Base-by-base conservation (phyloP, 2,888 invertebrate genomes). In the Drosophila infuscata region DNA sequence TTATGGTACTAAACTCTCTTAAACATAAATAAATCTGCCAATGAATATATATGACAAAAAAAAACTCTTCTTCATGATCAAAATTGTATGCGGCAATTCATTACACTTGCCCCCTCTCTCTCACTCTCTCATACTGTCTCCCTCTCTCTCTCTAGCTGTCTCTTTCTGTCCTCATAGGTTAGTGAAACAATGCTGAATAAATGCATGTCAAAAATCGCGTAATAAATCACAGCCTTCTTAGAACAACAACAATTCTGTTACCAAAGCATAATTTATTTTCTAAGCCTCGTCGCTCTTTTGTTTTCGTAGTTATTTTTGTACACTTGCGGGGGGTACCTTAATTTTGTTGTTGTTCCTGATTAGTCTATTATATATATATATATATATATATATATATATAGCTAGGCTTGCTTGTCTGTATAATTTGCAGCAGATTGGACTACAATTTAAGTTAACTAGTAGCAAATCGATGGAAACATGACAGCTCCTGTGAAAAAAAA, bases 191-290 rank as follows among this genome's bases (percentile, higher is more conserved):
- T 64, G 49, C 64, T 53, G 62, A 74, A 73, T 62, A 74, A 75
- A 75, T 81, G 64, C 70, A 79, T 74, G 88, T 85, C 84, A 87
- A 87, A 84, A 89, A 80, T 84, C 82, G 80, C 73, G 73, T 74
- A 87, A 85, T 85, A 85, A 85, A 85, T 85, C 89, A 89, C 73
- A 43, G 38, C n/a, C 15, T 57, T 54, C 77, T 71, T 33, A 71
- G 59, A 64, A 59, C 51, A 54, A 56, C 43, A 54, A 43, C 43
- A 62, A 36, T 52, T 46, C 60, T 65, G 56, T 56, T 35, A 58
- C 65, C 64, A 64, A 49, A 32, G 69, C 62, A 87, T 81, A 86
- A 84, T 84, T 84, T 87, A 89, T 87, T 76, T 83, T 74, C 87
- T 79, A 89, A 79, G 84, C 77, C 41, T 48, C 43, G 6, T 57